A percentile compares a stretch with the other conserved stretches of the same genome.
Evolutionary conservation across 2,113 vertebrate genomes (phyloP).

Genomic region (Crotalus horridus): DNA sequence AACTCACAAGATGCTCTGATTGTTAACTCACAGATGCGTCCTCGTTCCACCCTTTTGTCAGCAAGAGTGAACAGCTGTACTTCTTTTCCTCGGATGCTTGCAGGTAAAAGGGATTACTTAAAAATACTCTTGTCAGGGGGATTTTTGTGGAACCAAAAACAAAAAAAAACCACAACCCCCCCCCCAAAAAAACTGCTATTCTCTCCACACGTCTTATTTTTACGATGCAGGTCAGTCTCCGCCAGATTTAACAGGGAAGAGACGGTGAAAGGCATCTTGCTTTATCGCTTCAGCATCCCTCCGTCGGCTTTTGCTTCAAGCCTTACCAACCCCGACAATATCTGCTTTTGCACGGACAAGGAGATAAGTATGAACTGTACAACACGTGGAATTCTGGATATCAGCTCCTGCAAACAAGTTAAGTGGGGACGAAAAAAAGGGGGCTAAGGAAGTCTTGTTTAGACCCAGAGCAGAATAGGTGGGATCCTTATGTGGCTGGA

Average conservation of each 20-base stretch:
- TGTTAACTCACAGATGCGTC: slow-evolving; percentile 79
- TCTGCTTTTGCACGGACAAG: slow-evolving; percentile 78
- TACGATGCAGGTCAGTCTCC: slow-evolving; percentile 79
- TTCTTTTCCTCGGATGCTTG: slow-evolving; percentile 95
- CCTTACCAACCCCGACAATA: slow-evolving; percentile 76
- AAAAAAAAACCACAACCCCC: too few relatives aligned
- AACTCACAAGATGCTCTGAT: not conserved
- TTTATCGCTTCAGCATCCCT: slow-evolving; percentile 80
- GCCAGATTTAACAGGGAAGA: slow-evolving; percentile 66
- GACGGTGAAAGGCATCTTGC: slow-evolving; percentile 81
- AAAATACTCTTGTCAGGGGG: too few relatives aligned
- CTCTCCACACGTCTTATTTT: not conserved
- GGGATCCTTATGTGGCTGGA: not conserved
- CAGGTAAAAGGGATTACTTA: slow-evolving; percentile 72
- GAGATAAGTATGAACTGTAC: slow-evolving; percentile 77
- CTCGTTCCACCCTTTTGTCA: slow-evolving; percentile 85
- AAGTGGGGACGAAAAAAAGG: not conserved
- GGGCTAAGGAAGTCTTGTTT: not conserved
- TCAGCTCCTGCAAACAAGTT: slow-evolving; percentile 79
- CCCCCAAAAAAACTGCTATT: too few relatives aligned
- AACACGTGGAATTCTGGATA: slow-evolving; percentile 77
- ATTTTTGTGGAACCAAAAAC: too few relatives aligned
- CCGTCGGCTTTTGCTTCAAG: slow-evolving; percentile 75
- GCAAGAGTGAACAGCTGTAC: slow-evolving; percentile 69
- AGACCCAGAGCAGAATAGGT: not conserved